phyloP scores from a whole-genome alignment of 1,140 invertebrate genomes.

The Ceratosolen fusciceps region DNA sequence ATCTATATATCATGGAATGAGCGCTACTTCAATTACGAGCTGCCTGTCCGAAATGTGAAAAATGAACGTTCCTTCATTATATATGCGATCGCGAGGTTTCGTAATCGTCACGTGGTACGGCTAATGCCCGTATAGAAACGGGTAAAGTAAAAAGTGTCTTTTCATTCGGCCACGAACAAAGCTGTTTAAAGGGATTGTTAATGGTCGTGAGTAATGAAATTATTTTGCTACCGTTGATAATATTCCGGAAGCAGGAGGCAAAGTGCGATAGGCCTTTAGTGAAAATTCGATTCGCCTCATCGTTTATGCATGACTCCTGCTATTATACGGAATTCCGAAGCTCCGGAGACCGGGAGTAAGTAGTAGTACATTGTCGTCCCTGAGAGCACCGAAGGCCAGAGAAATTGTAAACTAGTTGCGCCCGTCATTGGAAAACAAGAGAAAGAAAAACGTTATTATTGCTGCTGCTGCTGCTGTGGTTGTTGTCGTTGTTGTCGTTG shows the following conservation, averaged over 20 bases:
- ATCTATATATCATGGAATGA: no score
- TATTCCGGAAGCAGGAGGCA: conserved; percentile 22
- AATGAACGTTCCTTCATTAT: no score
- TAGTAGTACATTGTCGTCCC: neutral
- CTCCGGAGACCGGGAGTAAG: neutral
- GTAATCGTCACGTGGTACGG: no score
- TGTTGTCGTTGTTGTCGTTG: no score
- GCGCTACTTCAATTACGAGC: no score
- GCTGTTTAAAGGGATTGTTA: conserved; percentile 49
- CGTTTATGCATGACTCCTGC: conserved; percentile 36
- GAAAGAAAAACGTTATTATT: no score
- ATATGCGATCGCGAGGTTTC: no score
- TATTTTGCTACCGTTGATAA: conserved; percentile 37
- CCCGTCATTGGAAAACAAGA: no score
- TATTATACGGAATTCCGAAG: neutral
- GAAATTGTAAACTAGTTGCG: neutral
- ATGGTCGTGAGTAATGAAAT: conserved; percentile 54
- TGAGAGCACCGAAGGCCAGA: neutral
- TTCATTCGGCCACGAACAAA: neutral
- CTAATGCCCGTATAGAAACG: neutral
- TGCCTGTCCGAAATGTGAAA: no score
- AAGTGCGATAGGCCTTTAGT: conserved; percentile 9
- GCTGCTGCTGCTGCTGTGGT: no score
- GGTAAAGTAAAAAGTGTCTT: neutral
- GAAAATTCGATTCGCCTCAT: conserved; percentile 41